Percentiles rank a stretch among this genome's conserved stretches.
phyloP scores from a whole-genome alignment of 2,797 vertebrate species.

The Sciurus vulgaris region DNA sequence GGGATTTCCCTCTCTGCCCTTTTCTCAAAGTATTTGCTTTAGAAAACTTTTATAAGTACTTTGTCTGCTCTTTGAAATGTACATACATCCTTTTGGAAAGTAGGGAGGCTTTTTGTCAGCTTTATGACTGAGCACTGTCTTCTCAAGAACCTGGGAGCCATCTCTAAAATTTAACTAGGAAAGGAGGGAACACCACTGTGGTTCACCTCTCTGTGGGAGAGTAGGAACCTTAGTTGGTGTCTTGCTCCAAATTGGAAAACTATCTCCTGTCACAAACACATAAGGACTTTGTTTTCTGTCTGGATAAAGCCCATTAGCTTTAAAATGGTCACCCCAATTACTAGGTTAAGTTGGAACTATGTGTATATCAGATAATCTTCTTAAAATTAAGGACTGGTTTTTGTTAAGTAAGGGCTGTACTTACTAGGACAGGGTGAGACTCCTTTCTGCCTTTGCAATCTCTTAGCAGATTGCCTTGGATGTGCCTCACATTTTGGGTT shows the following conservation, averaged over 20 bases:
- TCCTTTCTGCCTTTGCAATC: neutral
- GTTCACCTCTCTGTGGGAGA: neutral
- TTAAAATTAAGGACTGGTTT: neutral
- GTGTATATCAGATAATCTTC: neutral
- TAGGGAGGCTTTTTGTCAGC: neutral
- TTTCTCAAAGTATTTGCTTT: neutral
- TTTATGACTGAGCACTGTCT: neutral
- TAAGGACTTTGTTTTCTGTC: neutral
- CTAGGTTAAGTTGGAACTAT: neutral
- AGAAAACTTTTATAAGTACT: neutral
- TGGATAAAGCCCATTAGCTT: neutral
- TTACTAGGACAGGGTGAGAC: neutral
- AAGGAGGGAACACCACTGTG: neutral
- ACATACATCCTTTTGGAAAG: neutral
- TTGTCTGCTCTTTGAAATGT: slow-evolving; percentile 1
- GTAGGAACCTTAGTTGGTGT: neutral
- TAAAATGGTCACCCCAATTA: neutral
- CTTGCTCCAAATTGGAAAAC: neutral
- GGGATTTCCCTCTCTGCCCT: neutral
- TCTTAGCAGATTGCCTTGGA: neutral
- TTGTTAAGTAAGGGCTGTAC: neutral
- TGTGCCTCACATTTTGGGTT: neutral
- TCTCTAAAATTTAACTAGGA: neutral
- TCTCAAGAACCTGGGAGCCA: neutral
- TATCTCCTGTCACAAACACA: neutral